phyloP scores from a whole-genome alignment of 2,797 vertebrate species.

The Myripristis jacobus region DNA sequence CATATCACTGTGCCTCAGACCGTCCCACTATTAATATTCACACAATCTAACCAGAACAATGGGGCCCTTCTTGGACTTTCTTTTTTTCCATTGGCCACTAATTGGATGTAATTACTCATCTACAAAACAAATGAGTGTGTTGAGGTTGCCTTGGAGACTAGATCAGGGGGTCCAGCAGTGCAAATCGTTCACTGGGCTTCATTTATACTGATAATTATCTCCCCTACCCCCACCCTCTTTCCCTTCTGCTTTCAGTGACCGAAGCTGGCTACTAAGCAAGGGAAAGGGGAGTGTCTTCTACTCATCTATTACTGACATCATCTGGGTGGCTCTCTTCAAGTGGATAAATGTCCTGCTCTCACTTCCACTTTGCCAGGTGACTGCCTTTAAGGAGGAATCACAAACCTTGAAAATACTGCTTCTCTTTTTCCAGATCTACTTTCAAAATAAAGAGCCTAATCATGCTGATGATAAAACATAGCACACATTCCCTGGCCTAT shows the following conservation, averaged over 20 bases:
- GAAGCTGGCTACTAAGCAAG: conserved; percentile 66
- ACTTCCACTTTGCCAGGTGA: conserved; percentile 85
- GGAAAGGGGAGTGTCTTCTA: conserved; percentile 73
- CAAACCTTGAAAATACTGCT: conserved; percentile 77
- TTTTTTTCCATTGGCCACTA: conserved; percentile 87
- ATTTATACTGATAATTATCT: conserved; percentile 92
- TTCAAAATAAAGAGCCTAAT: conserved; percentile 76
- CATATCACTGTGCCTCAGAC: conserved; percentile 77
- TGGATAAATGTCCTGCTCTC: conserved; percentile 83
- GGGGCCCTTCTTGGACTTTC: conserved; percentile 82
- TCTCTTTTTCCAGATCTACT: conserved; percentile 56
- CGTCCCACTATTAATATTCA: conserved; percentile 85
- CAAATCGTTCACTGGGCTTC: conserved; percentile 89
- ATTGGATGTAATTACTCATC: conserved; percentile 99
- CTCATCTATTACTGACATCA: conserved; percentile 81
- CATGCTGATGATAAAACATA: conserved; percentile 72
- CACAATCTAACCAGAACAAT: conserved; percentile 85
- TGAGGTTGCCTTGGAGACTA: conserved; percentile 93
- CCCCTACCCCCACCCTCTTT: conserved; percentile 77
- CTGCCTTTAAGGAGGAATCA: conserved; percentile 82
- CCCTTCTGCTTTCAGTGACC: conserved; percentile 76
- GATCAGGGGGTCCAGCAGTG: conserved; percentile 90
- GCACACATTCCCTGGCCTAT: conserved; percentile 44
- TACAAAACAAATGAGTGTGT: conserved; percentile 99
- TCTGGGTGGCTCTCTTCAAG: conserved; percentile 76